Conservation (phyloP, 2,888 invertebrate species). For the Onchidella celtica region DNA sequence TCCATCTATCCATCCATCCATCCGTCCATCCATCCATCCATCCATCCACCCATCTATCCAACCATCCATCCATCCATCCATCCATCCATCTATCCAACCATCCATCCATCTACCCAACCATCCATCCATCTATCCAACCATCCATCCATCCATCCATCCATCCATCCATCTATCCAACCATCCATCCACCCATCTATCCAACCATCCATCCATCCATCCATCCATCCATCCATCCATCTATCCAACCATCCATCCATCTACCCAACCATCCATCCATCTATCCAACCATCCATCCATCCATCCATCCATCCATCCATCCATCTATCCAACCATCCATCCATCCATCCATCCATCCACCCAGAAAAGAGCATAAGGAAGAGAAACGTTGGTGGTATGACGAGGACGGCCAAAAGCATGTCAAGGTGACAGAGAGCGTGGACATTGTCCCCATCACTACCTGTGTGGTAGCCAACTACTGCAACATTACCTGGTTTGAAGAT, state of each 20-base stretch:
- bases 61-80: not conserved
- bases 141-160: not conserved
- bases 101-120: not conserved
- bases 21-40: not conserved
- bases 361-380: not conserved
- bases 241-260: not conserved
- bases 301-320: not conserved
- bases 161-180: not conserved
- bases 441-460: slow-evolving; percentile 45
- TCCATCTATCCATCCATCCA: not conserved
- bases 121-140: not conserved
- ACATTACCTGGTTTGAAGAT: slow-evolving; percentile 55
- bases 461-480: slow-evolving; percentile 54
- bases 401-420: slow-evolving; percentile 4
- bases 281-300: not conserved
- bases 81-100: not conserved
- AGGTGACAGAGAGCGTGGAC: not conserved
- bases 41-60: not conserved
- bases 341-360: not conserved
- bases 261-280: not conserved
- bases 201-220: not conserved
- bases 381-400: slow-evolving; percentile 7
- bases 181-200: not conserved
- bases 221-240: not conserved
- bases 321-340: not conserved